A percentile compares a stretch with the other conserved stretches of the same genome.
These are phyloP conservation scores for Limenitis camilla DNA, from an alignment of 2,888 invertebrate genomes.

Conservation along the genomic window DNA sequence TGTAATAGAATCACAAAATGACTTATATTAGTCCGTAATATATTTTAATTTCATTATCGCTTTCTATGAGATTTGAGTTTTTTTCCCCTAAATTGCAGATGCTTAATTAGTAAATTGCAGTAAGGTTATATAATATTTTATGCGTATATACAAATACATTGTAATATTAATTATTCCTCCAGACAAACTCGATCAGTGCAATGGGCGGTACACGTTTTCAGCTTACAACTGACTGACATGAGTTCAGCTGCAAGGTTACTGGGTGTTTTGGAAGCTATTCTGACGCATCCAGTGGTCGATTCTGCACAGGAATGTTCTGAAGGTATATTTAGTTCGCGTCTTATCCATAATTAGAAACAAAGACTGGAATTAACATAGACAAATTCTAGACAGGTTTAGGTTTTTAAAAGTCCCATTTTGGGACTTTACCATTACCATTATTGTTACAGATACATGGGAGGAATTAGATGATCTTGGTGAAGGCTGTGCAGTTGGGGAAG, in stretches of 20 bases:
- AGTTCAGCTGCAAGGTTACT: constrained; percentile 41
- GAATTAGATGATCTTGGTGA: constrained; percentile 48
- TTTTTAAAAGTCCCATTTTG: not conserved
- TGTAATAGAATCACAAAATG: too few relatives aligned
- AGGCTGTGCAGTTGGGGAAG: constrained; percentile 51
- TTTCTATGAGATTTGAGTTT: too few relatives aligned
- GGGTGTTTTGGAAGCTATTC: constrained; percentile 46
- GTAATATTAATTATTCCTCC: constrained; percentile 5
- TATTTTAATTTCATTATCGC: too few relatives aligned
- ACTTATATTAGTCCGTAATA: too few relatives aligned
- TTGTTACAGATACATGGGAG: constrained; percentile 44
- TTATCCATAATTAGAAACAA: not conserved
- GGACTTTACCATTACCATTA: not conserved
- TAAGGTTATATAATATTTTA: too few relatives aligned
- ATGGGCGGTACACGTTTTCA: constrained; percentile 51
- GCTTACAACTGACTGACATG: constrained; percentile 35
- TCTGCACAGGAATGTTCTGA: constrained; percentile 54
- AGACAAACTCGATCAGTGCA: constrained; percentile 58
- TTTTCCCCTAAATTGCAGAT: too few relatives aligned
- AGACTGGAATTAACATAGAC: too few relatives aligned
- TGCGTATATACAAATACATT: not conserved
- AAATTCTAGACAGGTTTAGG: too few relatives aligned
- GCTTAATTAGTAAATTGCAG: too few relatives aligned
- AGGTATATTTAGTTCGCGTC: constrained; percentile 32
- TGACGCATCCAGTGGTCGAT: constrained; percentile 41